Percentiles rank a stretch among this genome's conserved stretches.
Conservation (phyloP, 1,140 invertebrate genomes). For the Macrotrachela quadricornifera region DNA sequence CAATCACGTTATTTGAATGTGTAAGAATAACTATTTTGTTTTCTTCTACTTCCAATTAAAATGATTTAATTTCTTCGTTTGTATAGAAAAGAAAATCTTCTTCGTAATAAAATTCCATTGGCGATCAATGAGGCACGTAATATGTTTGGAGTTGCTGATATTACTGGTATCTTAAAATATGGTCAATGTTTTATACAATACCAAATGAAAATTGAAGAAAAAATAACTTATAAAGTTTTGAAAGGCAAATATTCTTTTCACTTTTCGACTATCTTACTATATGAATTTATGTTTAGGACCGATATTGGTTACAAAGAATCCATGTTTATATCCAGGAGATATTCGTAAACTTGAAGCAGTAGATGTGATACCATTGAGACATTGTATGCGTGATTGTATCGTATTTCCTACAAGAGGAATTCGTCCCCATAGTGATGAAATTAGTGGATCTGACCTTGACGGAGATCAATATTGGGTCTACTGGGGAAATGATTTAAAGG, state of each 20-base stretch:
- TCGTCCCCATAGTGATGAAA: slow-evolving; percentile 31
- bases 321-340: slow-evolving; percentile 14
- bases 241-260: neutral
- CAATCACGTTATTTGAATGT: too few relatives aligned
- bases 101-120: too few relatives aligned
- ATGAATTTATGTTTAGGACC: too few relatives aligned
- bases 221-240: neutral
- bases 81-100: too few relatives aligned
- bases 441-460: slow-evolving; percentile 29
- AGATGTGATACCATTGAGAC: slow-evolving; percentile 16
- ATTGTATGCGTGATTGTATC: slow-evolving; percentile 26
- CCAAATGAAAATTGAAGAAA: neutral
- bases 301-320: neutral
- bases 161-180: neutral
- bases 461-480: slow-evolving; percentile 28
- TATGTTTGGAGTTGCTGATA: neutral
- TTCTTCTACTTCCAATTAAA: too few relatives aligned
- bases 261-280: too few relatives aligned
- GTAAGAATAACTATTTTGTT: too few relatives aligned
- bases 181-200: neutral
- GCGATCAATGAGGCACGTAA: neutral
- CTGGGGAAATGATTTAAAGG: slow-evolving; percentile 14
- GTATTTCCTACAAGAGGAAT: slow-evolving; percentile 27
- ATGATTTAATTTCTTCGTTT: too few relatives aligned
- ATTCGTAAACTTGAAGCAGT: slow-evolving; percentile 25